Evolutionary conservation across 2,888 invertebrate genomes (phyloP).

Genomic region (Caenorhabditis sp.): DNA sequence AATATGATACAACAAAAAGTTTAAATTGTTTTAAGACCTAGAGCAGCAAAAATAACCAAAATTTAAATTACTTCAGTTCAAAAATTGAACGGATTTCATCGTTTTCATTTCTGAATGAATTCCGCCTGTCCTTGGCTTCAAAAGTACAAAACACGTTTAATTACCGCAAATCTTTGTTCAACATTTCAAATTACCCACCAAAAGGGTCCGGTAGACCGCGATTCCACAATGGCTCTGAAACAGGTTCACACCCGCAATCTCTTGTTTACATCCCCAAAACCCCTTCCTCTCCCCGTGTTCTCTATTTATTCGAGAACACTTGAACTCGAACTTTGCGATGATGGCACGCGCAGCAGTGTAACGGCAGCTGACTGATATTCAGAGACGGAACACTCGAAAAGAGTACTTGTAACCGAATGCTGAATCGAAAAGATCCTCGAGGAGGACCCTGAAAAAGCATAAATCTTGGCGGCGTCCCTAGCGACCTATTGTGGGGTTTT

Average conservation of each 20-base stretch:
- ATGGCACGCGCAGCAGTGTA: constrained; percentile 37
- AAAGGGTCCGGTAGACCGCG: no score
- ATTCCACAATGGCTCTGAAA: no score
- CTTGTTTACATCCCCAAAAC: background rate
- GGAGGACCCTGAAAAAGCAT: constrained; percentile 13
- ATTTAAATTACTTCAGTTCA: no score
- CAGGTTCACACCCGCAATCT: background rate
- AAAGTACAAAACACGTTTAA: no score
- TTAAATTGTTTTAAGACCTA: no score
- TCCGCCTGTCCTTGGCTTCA: no score
- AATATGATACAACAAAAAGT: no score
- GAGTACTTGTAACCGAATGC: constrained; percentile 41
- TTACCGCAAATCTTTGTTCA: background rate
- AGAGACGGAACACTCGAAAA: constrained; percentile 44
- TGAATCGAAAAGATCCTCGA: constrained; percentile 17
- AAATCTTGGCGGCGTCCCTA: constrained; percentile 31
- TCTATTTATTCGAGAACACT: constrained; percentile 40
- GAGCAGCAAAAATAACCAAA: no score
- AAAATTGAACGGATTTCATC: no score
- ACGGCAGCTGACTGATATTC: constrained; percentile 45
- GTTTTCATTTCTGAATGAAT: no score
- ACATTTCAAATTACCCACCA: no score
- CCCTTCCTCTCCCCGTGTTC: background rate
- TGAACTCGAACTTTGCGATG: constrained; percentile 30
- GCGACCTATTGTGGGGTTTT: constrained; percentile 53